Evolutionary conservation across 2,888 invertebrate species (phyloP).

Genomic region (Acleris holmiana): DNA sequence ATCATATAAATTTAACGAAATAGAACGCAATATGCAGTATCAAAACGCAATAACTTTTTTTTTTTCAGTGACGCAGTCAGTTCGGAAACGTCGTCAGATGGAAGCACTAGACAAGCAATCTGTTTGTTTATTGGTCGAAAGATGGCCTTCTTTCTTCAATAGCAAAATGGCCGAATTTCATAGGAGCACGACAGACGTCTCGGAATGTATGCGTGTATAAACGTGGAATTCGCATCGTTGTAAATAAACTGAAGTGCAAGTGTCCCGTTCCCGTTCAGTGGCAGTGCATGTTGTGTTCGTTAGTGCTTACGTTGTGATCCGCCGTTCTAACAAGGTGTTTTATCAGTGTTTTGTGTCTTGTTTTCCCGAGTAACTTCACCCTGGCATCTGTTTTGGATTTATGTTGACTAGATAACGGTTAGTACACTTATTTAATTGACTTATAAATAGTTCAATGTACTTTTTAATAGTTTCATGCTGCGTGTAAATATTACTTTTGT

Average conservation of each 20-base stretch:
- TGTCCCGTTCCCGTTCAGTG: constrained; percentile 57
- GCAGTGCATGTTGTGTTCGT: constrained; percentile 63
- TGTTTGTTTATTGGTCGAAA: constrained; percentile 49
- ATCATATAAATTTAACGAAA: not conserved
- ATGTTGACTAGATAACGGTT: constrained; percentile 78
- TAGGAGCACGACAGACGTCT: constrained; percentile 75
- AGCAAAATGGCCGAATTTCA: constrained; percentile 78
- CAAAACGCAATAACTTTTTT: constrained; percentile 30
- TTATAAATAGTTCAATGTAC: constrained; percentile 23
- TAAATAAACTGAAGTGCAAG: constrained; percentile 71
- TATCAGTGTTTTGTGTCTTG: constrained; percentile 76
- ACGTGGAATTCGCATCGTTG: constrained; percentile 59
- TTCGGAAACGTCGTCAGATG: constrained; percentile 32
- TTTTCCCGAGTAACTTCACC: constrained; percentile 69
- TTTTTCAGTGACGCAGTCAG: not conserved
- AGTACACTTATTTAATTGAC: constrained; percentile 47
- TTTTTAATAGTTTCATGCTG: constrained; percentile 48
- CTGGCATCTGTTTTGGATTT: constrained; percentile 77
- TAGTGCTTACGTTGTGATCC: constrained; percentile 61
- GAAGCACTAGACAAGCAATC: constrained; percentile 35
- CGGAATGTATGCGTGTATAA: constrained; percentile 55
- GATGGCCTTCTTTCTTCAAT: constrained; percentile 54
- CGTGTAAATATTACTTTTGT: constrained; percentile 63
- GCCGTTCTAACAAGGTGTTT: constrained; percentile 61
- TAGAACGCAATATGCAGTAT: constrained; percentile 1